These are phyloP conservation scores for Catostylus mosaicus DNA, from an alignment of 30 jellyfish, hydroid and myxozoan genomes.

Conservation along the genomic window DNA sequence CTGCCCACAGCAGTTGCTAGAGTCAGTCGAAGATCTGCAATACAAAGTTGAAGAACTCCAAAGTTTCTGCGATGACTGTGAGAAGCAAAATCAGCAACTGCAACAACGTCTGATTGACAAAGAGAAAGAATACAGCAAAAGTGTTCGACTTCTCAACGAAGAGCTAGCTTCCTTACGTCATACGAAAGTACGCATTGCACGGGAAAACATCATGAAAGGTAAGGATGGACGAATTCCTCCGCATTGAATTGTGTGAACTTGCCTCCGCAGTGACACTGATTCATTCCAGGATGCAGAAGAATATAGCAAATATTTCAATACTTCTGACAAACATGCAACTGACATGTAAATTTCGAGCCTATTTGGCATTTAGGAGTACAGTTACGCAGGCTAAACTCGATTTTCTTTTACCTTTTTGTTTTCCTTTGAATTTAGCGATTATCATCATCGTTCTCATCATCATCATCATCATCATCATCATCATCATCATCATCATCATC, in stretches of 20 bases:
- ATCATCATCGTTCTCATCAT: too few relatives aligned
- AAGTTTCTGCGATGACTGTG: constrained; percentile 54
- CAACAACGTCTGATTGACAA: constrained; percentile 19
- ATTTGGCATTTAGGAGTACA: too few relatives aligned
- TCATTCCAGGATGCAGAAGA: too few relatives aligned
- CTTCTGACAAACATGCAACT: too few relatives aligned
- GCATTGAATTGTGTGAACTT: neutral
- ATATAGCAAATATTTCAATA: too few relatives aligned
- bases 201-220: constrained; percentile 70
- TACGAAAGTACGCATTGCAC: constrained; percentile 39
- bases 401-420: too few relatives aligned
- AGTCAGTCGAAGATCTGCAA: constrained; percentile 67
- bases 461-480: too few relatives aligned
- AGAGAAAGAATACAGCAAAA: constrained; percentile 41
- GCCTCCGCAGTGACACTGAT: too few relatives aligned
- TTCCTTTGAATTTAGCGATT: too few relatives aligned
- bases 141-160: constrained; percentile 11
- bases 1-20: constrained; percentile 59
- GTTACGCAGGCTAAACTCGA: too few relatives aligned
- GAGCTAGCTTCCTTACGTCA: constrained; percentile 44
- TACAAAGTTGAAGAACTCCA: constrained; percentile 74
- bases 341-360: too few relatives aligned
- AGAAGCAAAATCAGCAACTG: constrained; percentile 48
- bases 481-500: too few relatives aligned
- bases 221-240: neutral